Conservation (phyloP, 2,797 vertebrate genomes). For the Decapterus maruadsi region DNA sequence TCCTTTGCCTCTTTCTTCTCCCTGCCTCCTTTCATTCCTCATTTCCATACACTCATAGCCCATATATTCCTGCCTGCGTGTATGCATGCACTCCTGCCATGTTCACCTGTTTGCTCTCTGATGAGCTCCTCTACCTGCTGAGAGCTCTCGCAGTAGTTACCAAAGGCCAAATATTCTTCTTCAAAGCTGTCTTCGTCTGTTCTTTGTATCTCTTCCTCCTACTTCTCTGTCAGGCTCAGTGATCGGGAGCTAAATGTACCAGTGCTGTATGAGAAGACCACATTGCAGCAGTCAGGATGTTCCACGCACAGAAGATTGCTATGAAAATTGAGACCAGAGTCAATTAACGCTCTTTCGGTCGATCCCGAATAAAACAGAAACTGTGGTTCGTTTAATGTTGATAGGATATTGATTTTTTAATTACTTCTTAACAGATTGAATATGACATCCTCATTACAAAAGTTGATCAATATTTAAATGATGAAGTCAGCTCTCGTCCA, state of each 20-base stretch:
- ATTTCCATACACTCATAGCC: constrained; percentile 17
- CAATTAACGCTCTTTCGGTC: constrained; percentile 52
- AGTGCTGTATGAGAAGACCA: constrained; percentile 15
- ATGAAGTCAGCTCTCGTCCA: constrained; percentile 67
- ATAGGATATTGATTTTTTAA: constrained; percentile 79
- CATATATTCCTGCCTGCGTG: constrained; percentile 3
- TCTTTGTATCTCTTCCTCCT: background rate
- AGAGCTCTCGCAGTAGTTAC: constrained; percentile 6
- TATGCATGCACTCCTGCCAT: constrained; percentile 11
- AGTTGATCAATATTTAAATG: constrained; percentile 75
- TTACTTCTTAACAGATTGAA: constrained; percentile 75
- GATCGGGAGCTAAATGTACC: constrained; percentile 17
- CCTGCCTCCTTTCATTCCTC: constrained; percentile 22
- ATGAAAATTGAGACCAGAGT: constrained; percentile 55
- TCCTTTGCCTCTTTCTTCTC: constrained; percentile 3
- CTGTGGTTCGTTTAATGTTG: constrained; percentile 63
- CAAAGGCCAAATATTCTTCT: background rate
- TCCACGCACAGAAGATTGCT: constrained; percentile 17
- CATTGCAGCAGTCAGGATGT: constrained; percentile 12
- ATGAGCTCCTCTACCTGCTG: constrained; percentile 23
- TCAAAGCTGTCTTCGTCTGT: background rate
- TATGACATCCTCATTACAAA: constrained; percentile 75
- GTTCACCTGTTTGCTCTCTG: constrained; percentile 37
- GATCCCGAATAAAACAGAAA: constrained; percentile 51
- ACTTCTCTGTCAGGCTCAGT: background rate